Conservation (phyloP, 2,797 vertebrate genomes). For the Sebastes itinus region DNA sequence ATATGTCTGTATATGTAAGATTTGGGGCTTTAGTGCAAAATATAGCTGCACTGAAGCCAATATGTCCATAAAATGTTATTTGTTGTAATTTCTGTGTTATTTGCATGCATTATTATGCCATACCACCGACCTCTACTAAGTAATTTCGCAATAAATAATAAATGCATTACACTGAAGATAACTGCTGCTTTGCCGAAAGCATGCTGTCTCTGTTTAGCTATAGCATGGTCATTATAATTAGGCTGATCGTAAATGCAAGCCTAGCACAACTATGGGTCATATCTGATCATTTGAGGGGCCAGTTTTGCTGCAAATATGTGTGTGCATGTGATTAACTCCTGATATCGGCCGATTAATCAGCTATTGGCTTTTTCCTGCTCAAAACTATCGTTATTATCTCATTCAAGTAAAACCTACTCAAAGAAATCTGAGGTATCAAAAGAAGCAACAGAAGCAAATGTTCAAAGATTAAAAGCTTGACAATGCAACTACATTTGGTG, state of each 20-base stretch:
- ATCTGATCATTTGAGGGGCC: too few species aligned
- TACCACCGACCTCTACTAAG: too few species aligned
- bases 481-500: constrained; percentile 7
- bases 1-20: background rate
- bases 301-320: too few species aligned
- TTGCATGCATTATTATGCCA: background rate
- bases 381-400: background rate
- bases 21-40: background rate
- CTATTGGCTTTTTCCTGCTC: fast-evolving
- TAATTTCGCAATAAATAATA: too few species aligned
- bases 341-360: too few species aligned
- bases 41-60: background rate
- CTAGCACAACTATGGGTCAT: too few species aligned
- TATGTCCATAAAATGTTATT: background rate
- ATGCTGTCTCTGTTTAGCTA: too few species aligned
- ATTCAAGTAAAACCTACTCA: background rate
- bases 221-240: too few species aligned
- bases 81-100: background rate
- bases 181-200: too few species aligned
- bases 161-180: too few species aligned
- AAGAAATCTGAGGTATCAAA: background rate
- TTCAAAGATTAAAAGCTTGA: background rate
- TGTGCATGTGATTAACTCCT: too few species aligned
- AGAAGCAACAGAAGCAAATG: background rate
- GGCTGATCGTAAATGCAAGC: too few species aligned